phyloP scores from a whole-genome alignment of 2,797 vertebrate genomes.

The Kryptolebias ocellatus region DNA sequence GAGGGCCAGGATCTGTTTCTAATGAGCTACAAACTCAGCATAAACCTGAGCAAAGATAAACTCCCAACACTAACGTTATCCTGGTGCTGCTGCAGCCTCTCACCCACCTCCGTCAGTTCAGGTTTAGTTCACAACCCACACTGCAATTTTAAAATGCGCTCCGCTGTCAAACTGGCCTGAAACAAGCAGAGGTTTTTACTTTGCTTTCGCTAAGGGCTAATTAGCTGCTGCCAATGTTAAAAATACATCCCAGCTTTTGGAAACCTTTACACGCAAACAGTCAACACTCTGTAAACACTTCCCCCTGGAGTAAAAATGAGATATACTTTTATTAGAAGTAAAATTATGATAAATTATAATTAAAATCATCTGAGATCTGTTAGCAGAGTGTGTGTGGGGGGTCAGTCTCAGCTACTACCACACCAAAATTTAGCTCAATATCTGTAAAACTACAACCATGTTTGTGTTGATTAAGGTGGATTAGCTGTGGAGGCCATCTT shows the following conservation, averaged over 20 bases:
- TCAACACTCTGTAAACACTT: no score
- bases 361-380: no score
- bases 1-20: not conserved
- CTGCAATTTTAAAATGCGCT: constrained; percentile 19
- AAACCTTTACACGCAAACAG: not conserved
- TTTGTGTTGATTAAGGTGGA: no score
- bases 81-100: constrained; percentile 12
- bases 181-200: not conserved
- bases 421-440: no score
- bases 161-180: not conserved
- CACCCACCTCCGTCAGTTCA: constrained; percentile 15
- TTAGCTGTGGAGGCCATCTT: no score
- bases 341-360: no score
- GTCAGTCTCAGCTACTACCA: no score
- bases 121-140: constrained; percentile 22
- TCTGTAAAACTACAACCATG: no score
- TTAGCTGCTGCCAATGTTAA: not conserved
- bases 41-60: constrained; percentile 1
- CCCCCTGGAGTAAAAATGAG: not conserved
- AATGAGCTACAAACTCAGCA: constrained; percentile 4
- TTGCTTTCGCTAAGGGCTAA: not conserved
- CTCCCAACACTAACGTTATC: constrained; percentile 5
- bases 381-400: no score
- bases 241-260: not conserved
- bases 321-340: not conserved